Evolutionary conservation across 2,888 invertebrate genomes (phyloP).

Genomic region (Nysson spinosus): DNA sequence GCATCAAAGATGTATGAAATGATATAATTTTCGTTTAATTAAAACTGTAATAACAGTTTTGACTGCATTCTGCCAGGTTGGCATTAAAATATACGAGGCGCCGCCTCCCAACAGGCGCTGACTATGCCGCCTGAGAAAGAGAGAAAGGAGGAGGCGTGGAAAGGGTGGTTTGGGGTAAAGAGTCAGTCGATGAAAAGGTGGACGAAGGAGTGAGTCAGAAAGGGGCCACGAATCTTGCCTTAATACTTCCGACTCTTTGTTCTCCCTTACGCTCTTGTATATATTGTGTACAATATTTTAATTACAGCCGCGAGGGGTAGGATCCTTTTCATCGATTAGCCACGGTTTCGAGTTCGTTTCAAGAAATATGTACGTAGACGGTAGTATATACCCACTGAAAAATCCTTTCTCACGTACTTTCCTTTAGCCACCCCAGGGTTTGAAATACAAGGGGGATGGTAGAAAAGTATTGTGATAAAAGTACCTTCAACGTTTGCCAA

Average conservation of each 20-base stretch:
- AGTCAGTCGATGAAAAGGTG: conserved; percentile 53
- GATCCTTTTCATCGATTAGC: conserved; percentile 43
- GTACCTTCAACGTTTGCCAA: background rate
- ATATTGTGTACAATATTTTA: conserved; percentile 50
- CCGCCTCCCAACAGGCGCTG: conserved; percentile 15
- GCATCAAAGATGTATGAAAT: conserved; percentile 66
- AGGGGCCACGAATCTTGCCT: conserved; percentile 43
- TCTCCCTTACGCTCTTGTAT: conserved; percentile 12
- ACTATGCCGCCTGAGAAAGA: conserved; percentile 16
- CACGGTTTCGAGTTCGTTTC: conserved; percentile 30
- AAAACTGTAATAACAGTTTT: conserved; percentile 68
- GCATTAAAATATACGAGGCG: conserved; percentile 63
- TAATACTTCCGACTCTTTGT: conserved; percentile 47
- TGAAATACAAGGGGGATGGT: conserved; percentile 12
- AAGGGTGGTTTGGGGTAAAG: conserved; percentile 37
- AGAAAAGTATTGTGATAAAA: conserved; percentile 4
- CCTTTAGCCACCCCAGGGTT: conserved; percentile 5
- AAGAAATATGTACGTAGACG: too few species aligned
- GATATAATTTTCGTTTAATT: conserved; percentile 71
- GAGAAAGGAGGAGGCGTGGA: conserved; percentile 10
- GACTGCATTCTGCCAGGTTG: conserved; percentile 54
- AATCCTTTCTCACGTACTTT: conserved; percentile 6
- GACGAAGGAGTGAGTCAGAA: conserved; percentile 28
- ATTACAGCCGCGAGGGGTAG: conserved; percentile 40
- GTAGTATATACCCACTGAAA: too few species aligned